phyloP scores from a whole-genome alignment of 2,888 invertebrate genomes.

The Chrysolina oricalcia region DNA sequence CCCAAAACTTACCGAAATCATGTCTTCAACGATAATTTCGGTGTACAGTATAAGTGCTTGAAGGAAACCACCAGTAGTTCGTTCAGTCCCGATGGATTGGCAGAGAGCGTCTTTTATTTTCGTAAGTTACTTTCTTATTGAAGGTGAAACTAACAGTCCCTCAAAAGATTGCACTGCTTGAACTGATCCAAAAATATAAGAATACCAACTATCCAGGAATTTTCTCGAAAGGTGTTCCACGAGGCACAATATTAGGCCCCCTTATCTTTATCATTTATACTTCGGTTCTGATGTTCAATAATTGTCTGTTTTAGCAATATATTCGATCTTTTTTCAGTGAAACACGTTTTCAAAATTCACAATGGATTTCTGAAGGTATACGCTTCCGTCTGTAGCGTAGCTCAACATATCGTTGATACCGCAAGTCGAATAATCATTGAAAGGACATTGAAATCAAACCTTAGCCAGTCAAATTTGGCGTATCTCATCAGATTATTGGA shows the following conservation, averaged over 20 bases:
- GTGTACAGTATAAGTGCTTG: constrained; percentile 62
- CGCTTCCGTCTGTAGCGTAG: constrained; percentile 72
- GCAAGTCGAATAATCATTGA: constrained; percentile 69
- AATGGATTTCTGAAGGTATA: constrained; percentile 71
- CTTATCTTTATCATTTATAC: neutral
- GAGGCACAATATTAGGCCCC: neutral
- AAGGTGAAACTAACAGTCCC: neutral
- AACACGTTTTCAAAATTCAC: constrained; percentile 74
- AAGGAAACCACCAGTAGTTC: constrained; percentile 61
- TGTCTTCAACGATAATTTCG: constrained; percentile 71
- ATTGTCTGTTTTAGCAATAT: neutral
- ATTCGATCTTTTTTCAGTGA: constrained; percentile 70
- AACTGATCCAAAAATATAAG: too few relatives aligned
- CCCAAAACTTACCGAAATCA: constrained; percentile 68
- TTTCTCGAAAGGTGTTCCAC: neutral
- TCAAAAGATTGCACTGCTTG: too few relatives aligned
- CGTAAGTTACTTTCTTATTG: constrained; percentile 63
- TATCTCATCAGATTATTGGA: constrained; percentile 77
- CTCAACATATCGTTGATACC: constrained; percentile 72
- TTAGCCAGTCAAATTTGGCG: constrained; percentile 75
- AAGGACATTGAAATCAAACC: constrained; percentile 68
- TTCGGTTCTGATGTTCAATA: neutral
- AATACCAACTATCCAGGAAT: too few relatives aligned
- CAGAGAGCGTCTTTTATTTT: constrained; percentile 71
- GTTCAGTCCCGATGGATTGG: constrained; percentile 67